Evolutionary conservation across 2,113 vertebrate genomes (phyloP).

Genomic region (Podarcis muralis): DNA sequence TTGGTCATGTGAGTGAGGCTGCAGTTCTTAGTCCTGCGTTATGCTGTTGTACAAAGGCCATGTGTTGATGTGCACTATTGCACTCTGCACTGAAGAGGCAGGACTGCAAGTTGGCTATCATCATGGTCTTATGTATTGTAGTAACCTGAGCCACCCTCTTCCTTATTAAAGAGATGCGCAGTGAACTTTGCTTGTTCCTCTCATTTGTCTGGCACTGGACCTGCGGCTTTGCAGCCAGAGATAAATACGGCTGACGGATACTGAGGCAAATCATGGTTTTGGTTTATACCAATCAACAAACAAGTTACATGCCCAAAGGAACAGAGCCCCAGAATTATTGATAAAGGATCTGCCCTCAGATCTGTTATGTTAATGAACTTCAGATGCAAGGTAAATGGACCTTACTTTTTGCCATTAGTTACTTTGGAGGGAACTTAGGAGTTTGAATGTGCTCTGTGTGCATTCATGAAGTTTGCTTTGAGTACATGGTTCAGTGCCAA

Average conservation of each 20-base stretch:
- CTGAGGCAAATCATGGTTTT: not conserved
- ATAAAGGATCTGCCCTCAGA: not conserved
- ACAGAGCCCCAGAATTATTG: not conserved
- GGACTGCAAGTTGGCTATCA: too few relatives aligned
- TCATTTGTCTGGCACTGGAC: not conserved
- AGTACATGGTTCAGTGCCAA: not conserved
- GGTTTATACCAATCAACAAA: not conserved
- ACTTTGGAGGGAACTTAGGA: not conserved
- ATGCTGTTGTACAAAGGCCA: not conserved
- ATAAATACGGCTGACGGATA: not conserved
- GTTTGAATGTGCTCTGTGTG: not conserved
- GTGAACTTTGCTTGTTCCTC: not conserved
- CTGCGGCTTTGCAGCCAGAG: not conserved
- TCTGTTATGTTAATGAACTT: not conserved
- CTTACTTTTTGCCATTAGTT: not conserved
- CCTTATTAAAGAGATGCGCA: not conserved
- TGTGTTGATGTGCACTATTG: not conserved
- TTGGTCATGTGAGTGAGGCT: not conserved
- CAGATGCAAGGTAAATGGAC: not conserved
- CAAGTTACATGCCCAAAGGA: not conserved
- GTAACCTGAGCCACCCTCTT: not conserved
- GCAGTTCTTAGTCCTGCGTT: not conserved
- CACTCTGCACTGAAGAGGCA: not conserved
- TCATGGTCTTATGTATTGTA: not conserved
- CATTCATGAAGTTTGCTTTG: not conserved